A percentile compares a stretch with the other conserved stretches of the same genome.
Conservation (phyloP, 1,140 invertebrate genomes). For the Kradibia gibbosae region DNA sequence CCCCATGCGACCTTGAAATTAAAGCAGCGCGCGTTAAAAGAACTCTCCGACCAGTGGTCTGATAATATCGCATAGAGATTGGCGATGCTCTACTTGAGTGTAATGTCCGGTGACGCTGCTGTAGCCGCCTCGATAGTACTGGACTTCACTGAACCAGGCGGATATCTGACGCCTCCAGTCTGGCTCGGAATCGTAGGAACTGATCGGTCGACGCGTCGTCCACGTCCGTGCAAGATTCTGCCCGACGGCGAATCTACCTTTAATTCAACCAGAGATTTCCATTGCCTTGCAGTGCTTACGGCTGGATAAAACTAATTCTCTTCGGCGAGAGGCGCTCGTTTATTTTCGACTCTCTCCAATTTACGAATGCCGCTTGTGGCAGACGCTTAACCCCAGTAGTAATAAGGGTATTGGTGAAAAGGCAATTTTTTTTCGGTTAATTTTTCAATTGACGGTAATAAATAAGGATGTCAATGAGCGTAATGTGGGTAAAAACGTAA, state of each 20-base stretch:
- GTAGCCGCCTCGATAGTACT: slow-evolving; percentile 79
- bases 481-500: too few relatives aligned
- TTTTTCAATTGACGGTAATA: too few relatives aligned
- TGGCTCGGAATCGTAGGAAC: slow-evolving; percentile 75
- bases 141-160: slow-evolving; percentile 87
- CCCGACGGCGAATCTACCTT: slow-evolving; percentile 83
- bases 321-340: too few relatives aligned
- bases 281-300: too few relatives aligned
- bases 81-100: slow-evolving; percentile 77
- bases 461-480: too few relatives aligned
- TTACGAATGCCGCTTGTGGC: too few relatives aligned
- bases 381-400: too few relatives aligned
- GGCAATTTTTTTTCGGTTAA: too few relatives aligned
- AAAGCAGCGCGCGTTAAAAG: slow-evolving; percentile 10
- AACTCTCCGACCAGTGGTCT: background rate
- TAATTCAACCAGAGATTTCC: slow-evolving; percentile 44
- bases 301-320: too few relatives aligned
- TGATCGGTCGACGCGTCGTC: slow-evolving; percentile 78
- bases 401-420: too few relatives aligned
- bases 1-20: slow-evolving; percentile 82
- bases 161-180: slow-evolving; percentile 83
- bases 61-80: background rate
- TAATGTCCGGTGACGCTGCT: slow-evolving; percentile 84
- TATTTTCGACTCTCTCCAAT: too few relatives aligned
- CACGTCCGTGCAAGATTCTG: slow-evolving; percentile 87